phyloP scores from a whole-genome alignment of 2,113 vertebrate species.

The Nettapus auritus region DNA sequence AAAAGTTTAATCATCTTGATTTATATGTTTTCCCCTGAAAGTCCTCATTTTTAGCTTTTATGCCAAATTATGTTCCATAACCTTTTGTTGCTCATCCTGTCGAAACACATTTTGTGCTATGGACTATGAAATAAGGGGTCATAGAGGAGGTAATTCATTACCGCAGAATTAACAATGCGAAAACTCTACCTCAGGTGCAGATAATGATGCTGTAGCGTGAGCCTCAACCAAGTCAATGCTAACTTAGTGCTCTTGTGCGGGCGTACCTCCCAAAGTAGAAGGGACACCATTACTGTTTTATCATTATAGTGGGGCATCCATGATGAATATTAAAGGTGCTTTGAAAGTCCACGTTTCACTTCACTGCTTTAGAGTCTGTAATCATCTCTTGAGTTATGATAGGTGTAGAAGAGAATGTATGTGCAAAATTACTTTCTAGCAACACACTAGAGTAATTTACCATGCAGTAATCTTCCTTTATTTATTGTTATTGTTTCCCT shows the following conservation, averaged over 20 bases:
- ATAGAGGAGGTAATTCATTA: background rate
- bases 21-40: background rate
- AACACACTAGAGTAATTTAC: background rate
- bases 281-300: background rate
- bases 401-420: background rate
- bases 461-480: background rate
- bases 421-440: background rate
- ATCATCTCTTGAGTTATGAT: fast-evolving
- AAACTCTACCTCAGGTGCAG: background rate
- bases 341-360: background rate
- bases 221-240: background rate
- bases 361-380: background rate
- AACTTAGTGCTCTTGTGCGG: background rate
- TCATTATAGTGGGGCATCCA: fast-evolving
- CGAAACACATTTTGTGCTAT: background rate
- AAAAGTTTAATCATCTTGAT: background rate
- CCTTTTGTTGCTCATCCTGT: background rate
- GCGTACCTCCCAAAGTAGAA: background rate
- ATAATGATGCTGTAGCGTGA: fast-evolving
- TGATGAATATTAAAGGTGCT: fast-evolving
- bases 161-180: background rate
- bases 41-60: background rate
- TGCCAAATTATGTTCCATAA: background rate
- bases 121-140: background rate
- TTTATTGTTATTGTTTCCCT: background rate